Percentiles rank a stretch among this genome's conserved stretches.
phyloP scores from a whole-genome alignment of 2,888 invertebrate genomes.

The Lasioglossum villosulum region DNA sequence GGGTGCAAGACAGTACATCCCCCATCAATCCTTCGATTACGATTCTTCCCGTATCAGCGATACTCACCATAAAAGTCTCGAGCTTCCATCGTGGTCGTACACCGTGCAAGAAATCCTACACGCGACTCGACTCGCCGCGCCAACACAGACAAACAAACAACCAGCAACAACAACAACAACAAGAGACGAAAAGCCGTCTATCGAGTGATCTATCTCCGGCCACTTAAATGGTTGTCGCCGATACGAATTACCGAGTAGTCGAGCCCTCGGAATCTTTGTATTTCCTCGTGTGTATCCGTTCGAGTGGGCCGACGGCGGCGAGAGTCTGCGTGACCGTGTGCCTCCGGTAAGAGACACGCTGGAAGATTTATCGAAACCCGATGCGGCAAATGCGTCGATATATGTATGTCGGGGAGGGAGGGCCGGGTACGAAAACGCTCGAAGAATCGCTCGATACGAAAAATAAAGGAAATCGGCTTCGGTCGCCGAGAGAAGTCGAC shows the following conservation, averaged over 20 bases:
- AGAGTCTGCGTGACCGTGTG: constrained; percentile 66
- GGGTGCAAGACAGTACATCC: neutral
- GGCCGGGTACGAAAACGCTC: constrained; percentile 66
- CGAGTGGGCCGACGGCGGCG: constrained; percentile 59
- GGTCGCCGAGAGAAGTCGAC: constrained; percentile 30
- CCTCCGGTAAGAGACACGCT: constrained; percentile 63
- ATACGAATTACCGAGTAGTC: constrained; percentile 60
- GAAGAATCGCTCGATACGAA: constrained; percentile 71
- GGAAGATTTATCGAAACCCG: constrained; percentile 73
- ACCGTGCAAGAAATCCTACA: constrained; percentile 6
- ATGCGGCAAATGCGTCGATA: constrained; percentile 70
- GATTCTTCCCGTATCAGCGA: neutral
- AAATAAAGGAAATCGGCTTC: constrained; percentile 67
- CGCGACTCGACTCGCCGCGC: neutral
- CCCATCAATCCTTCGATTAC: neutral
- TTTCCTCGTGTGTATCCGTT: constrained; percentile 54
- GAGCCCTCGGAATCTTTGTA: constrained; percentile 56
- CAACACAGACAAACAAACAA: neutral
- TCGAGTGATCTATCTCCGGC: constrained; percentile 55
- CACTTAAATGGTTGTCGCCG: constrained; percentile 59
- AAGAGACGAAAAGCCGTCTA: constrained; percentile 47
- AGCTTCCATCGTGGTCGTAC: neutral
- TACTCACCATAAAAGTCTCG: constrained; percentile 12
- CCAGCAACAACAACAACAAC: neutral
- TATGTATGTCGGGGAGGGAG: constrained; percentile 59